Conservation (phyloP, 2,888 invertebrate species). For the Netelia fuscicornis region DNA sequence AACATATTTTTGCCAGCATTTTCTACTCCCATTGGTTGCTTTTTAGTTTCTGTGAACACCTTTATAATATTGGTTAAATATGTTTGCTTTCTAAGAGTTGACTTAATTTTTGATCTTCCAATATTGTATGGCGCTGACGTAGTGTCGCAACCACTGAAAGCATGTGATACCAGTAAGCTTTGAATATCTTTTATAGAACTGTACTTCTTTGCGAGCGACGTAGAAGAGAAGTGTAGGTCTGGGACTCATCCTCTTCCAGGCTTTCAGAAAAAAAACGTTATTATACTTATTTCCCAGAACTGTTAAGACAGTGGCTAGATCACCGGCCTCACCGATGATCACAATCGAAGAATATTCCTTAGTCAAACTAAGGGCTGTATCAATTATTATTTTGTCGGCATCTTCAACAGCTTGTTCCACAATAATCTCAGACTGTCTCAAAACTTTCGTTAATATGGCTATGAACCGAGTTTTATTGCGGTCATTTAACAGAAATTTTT, state of each 20-base stretch:
- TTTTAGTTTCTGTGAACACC: neutral
- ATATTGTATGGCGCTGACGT: constrained; percentile 1
- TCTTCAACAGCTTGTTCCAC: constrained; percentile 33
- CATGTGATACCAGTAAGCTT: neutral
- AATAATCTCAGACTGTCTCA: neutral
- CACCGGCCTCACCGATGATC: constrained; percentile 8
- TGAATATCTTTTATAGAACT: neutral
- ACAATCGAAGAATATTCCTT: neutral
- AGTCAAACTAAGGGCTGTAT: constrained; percentile 10
- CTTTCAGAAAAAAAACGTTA: neutral
- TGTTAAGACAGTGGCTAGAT: neutral
- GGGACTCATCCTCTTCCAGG: neutral
- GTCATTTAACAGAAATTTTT: neutral
- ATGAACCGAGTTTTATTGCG: constrained; percentile 1
- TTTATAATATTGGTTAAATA: neutral
- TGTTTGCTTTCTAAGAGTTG: neutral
- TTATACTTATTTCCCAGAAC: constrained; percentile 1
- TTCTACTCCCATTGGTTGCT: neutral
- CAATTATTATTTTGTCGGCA: constrained; percentile 9
- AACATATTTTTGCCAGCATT: neutral
- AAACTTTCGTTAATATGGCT: neutral
- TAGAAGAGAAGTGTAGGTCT: neutral
- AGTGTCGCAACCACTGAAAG: constrained; percentile 12
- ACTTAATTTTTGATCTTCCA: neutral
- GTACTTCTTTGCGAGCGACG: neutral